Evolutionary conservation across 1,140 invertebrate genomes (phyloP).

Genomic region (Dermatophagoides farinae): DNA sequence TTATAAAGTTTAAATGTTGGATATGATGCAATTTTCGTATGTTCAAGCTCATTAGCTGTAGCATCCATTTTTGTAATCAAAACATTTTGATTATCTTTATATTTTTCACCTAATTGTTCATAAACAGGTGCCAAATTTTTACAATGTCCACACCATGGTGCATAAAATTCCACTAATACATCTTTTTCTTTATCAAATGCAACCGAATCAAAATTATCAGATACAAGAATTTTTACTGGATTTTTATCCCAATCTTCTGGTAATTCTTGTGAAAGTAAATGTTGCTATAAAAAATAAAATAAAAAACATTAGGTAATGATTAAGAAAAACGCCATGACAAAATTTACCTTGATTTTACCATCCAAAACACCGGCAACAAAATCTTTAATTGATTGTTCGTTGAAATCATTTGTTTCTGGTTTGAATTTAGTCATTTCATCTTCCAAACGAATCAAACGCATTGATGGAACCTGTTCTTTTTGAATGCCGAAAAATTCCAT

Average conservation of each 20-base stretch:
- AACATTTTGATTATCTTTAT: slow-evolving; percentile 55
- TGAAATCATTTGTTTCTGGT: slow-evolving; percentile 53
- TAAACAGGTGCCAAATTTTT: slow-evolving; percentile 90
- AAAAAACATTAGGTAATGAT: not conserved
- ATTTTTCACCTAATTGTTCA: slow-evolving; percentile 69
- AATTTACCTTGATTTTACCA: slow-evolving; percentile 57
- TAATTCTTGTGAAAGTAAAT: slow-evolving; percentile 75
- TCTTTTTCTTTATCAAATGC: slow-evolving; percentile 68
- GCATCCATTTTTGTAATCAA: slow-evolving; percentile 97
- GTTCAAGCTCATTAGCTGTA: slow-evolving; percentile 87
- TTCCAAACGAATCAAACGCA: slow-evolving; percentile 78
- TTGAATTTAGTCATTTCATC: slow-evolving; percentile 98
- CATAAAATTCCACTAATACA: slow-evolving; percentile 94
- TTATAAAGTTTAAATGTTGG: slow-evolving; percentile 91
- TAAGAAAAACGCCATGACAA: not conserved
- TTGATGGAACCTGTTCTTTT: slow-evolving; percentile 68
- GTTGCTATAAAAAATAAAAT: slow-evolving; percentile 33
- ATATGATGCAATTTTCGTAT: slow-evolving; percentile 82
- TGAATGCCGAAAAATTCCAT: slow-evolving; percentile 98
- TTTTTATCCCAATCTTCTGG: slow-evolving; percentile 92
- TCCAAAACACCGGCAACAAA: slow-evolving; percentile 74
- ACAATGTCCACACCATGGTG: slow-evolving; percentile 88
- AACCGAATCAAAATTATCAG: slow-evolving; percentile 87
- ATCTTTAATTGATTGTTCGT: slow-evolving; percentile 46
- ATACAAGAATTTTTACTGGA: slow-evolving; percentile 81